A percentile compares a stretch with the other conserved stretches of the same genome.
phyloP scores from a whole-genome alignment of 2,888 invertebrate genomes.

The Rhamphomyia laevipes region DNA sequence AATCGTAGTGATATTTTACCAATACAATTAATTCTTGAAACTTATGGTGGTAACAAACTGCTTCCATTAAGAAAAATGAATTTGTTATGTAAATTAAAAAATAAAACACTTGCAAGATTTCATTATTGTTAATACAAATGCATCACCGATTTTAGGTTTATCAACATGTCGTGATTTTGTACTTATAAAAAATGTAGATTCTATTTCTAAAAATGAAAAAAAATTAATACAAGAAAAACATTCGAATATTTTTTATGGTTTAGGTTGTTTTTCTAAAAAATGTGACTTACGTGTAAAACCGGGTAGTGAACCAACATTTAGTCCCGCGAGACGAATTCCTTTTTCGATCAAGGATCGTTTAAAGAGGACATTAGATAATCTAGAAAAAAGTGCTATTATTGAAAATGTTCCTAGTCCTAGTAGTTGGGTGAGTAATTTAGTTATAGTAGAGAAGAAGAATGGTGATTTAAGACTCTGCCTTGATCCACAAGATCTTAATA shows the following conservation, averaged over 20 bases:
- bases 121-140: not conserved
- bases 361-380: too few species aligned
- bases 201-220: not conserved
- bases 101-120: not conserved
- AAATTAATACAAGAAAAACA: too few species aligned
- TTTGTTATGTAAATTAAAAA: not conserved
- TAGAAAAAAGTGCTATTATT: not conserved
- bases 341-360: too few species aligned
- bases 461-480: too few species aligned
- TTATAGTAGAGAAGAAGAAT: too few species aligned
- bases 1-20: not conserved
- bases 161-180: conserved; percentile 1
- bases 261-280: too few species aligned
- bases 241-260: too few species aligned
- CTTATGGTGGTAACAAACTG: too few species aligned
- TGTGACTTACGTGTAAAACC: too few species aligned
- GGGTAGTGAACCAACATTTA: too few species aligned
- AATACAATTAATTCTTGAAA: not conserved
- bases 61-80: not conserved
- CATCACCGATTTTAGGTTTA: conserved; percentile 3
- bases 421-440: not conserved
- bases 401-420: conserved; percentile 1
- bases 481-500: too few species aligned
- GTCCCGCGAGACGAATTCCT: too few species aligned
- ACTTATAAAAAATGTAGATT: conserved; percentile 1